A percentile compares a stretch with the other conserved stretches of the same genome.
phyloP scores from a whole-genome alignment of 2,888 invertebrate species.

The Priapulus caudatus region DNA sequence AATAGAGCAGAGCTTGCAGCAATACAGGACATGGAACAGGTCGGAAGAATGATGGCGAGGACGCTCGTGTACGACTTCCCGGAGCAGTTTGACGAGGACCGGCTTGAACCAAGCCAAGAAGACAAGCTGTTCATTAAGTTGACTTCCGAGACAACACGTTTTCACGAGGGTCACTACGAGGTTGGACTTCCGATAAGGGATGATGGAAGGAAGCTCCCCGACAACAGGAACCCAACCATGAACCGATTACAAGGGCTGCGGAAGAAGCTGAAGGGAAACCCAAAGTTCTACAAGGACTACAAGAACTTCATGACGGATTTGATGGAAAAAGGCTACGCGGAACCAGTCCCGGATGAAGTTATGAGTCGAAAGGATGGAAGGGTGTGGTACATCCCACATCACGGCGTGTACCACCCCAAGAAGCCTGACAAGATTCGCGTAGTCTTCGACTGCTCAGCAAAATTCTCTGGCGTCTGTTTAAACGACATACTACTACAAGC shows the following conservation, averaged over 20 bases:
- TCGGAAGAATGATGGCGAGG: slow-evolving; percentile 12
- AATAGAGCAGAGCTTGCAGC: slow-evolving; percentile 6
- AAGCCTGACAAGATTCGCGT: too few relatives aligned
- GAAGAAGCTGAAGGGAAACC: background rate
- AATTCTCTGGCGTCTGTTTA: background rate
- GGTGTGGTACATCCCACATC: too few relatives aligned
- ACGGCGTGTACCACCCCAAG: too few relatives aligned
- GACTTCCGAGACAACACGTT: too few relatives aligned
- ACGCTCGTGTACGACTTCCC: slow-evolving; percentile 16
- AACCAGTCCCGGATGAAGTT: background rate
- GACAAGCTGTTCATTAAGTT: slow-evolving; percentile 14
- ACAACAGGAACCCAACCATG: background rate
- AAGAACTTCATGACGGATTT: slow-evolving; percentile 4
- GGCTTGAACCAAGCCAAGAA: slow-evolving; percentile 11
- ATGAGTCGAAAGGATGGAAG: background rate
- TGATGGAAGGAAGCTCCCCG: too few relatives aligned
- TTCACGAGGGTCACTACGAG: slow-evolving; percentile 9
- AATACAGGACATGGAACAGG: slow-evolving; percentile 5
- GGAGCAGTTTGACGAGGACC: slow-evolving; percentile 14
- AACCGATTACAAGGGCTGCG: background rate
- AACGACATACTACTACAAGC: slow-evolving; percentile 6
- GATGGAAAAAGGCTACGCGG: background rate
- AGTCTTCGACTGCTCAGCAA: slow-evolving; percentile 16
- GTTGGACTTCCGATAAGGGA: background rate
- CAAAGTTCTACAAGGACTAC: slow-evolving; percentile 2